These are phyloP conservation scores for Lepidurus couesii DNA, from an alignment of 1,140 invertebrate genomes.

Conservation along the genomic window DNA sequence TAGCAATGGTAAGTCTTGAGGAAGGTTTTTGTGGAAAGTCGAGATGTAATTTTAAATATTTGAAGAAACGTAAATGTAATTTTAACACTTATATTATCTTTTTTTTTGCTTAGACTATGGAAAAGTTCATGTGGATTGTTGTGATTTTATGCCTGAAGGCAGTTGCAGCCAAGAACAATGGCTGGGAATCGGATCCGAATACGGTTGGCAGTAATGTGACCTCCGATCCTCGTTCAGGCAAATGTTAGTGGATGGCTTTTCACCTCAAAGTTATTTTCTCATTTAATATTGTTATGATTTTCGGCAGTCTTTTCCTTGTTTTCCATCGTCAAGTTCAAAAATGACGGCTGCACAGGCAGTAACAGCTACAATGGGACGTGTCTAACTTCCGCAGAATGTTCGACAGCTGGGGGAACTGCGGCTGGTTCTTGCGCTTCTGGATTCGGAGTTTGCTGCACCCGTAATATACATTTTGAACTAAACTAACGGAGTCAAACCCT, in stretches of 20 bases:
- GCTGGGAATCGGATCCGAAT: neutral
- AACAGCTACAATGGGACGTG: conserved; percentile 56
- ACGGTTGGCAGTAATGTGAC: neutral
- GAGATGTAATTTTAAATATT: too few species aligned
- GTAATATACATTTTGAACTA: conserved; percentile 48
- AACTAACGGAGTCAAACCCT: neutral
- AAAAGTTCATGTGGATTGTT: neutral
- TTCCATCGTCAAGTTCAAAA: conserved; percentile 29
- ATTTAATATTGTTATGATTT: neutral
- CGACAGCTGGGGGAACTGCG: conserved; percentile 58
- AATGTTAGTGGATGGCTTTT: neutral
- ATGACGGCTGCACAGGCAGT: conserved; percentile 19
- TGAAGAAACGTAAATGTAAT: too few species aligned
- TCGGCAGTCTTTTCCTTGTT: conserved; percentile 29
- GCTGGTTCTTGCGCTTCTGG: conserved; percentile 64
- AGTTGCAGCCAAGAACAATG: neutral
- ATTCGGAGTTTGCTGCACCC: conserved; percentile 66
- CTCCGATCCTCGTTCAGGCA: neutral
- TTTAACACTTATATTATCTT: neutral
- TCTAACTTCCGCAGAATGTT: conserved; percentile 65
- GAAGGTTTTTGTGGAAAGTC: too few species aligned
- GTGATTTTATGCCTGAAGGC: neutral
- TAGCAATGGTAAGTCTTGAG: too few species aligned
- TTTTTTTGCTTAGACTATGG: too few species aligned
- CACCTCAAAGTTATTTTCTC: neutral